These are phyloP conservation scores for Leucoptera coffeella DNA, from an alignment of 2,888 invertebrate genomes.

Conservation along the genomic window DNA sequence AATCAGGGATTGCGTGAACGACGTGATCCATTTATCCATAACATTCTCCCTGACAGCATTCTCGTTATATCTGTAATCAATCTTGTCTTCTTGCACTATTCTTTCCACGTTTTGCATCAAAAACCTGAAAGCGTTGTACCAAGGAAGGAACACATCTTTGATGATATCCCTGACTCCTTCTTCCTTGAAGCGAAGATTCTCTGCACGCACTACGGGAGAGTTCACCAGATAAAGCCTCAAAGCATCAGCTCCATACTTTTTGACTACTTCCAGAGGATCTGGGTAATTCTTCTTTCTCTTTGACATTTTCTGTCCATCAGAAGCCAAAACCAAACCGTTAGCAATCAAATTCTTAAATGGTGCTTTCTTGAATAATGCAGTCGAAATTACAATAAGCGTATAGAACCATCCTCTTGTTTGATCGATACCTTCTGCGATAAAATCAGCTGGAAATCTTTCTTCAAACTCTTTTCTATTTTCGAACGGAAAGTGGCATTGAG, in stretches of 20 bases:
- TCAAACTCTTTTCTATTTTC: conserved; percentile 85
- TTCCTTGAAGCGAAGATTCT: conserved; percentile 93
- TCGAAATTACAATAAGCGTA: conserved; percentile 93
- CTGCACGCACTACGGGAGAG: conserved; percentile 96
- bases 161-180: conserved; percentile 94
- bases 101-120: conserved; percentile 88
- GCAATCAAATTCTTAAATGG: conserved; percentile 97
- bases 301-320: conserved; percentile 99
- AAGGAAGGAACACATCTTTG: conserved; percentile 96
- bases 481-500: conserved; percentile 94
- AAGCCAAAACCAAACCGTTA: conserved; percentile 92
- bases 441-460: conserved; percentile 93
- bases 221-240: conserved; percentile 92
- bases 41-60: conserved; percentile 59
- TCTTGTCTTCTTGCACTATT: conserved; percentile 62
- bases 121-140: conserved; percentile 92
- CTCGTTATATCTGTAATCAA: conserved; percentile 52
- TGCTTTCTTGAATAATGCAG: conserved; percentile 90
- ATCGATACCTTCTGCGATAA: conserved; percentile 98
- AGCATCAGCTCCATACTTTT: conserved; percentile 96
- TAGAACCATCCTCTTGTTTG: conserved; percentile 99
- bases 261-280: conserved; percentile 85
- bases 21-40: conserved; percentile 97
- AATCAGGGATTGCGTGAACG: conserved; percentile 90
- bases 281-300: conserved; percentile 99